Base-by-base conservation (phyloP, 1,140 invertebrate species). In the Cherax destructor region DNA sequence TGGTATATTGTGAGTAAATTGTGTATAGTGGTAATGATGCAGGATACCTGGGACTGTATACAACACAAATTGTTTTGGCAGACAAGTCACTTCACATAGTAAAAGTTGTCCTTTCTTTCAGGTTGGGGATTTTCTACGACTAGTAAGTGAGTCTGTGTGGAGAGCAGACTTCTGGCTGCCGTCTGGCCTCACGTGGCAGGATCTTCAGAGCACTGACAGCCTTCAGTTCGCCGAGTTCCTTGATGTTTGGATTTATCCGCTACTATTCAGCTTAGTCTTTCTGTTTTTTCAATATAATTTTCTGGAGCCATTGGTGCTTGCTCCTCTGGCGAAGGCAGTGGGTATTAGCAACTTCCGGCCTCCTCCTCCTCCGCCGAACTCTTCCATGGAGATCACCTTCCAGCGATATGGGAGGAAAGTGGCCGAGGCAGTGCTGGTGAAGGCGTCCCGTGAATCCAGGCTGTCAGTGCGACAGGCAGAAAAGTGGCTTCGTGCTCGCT, bases 401-500 rank as follows among this genome's bases (percentile, higher is more conserved):
- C 52, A 49, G 11, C 21, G 49, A 18, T 47, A 88, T 72, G 56
- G 65, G 1, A 76, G 24, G 10, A 69, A 74, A 41, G 72, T 74
- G 9, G 81, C 91, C 3, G 52, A 69, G 65, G 30, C 65, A 16
- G 86, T 50, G 0, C 52, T 92, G 11, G 72, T 52, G 52, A 13
- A 88, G 7, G 95, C 98, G 93, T 96, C 97, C 13, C 98, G 99
- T 94, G 97, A 98, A 95, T 94, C 97, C 86, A 97, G 98, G 94
- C 96, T 97, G 96, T 96, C 96, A 13, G 97, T 98, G 94, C 95
- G 98, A 85, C 97, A 98, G 94, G 97, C 99, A 84, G 97, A 99
- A 94, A 95, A 98, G 85, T 99, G 98, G 98, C 96, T 98, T 94
- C 95, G 98, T 81, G 95, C 97, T n/a, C 95, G 98, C 11, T 18